Conservation (phyloP, 2,888 invertebrate species). For the Psylliodes chrysocephalus region DNA sequence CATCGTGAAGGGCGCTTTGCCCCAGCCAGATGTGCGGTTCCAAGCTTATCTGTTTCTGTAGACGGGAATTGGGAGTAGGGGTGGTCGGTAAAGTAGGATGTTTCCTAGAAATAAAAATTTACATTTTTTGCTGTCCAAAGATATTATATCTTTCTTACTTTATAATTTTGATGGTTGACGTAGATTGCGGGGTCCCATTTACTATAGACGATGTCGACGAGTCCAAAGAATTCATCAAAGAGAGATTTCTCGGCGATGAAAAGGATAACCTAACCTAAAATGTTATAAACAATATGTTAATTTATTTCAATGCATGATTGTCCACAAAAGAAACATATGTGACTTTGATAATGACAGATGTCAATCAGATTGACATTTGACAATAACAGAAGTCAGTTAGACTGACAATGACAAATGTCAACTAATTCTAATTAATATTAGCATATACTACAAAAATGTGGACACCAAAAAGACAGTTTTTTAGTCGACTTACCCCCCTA, state of each 20-base stretch:
- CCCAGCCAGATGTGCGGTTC: conserved; percentile 55
- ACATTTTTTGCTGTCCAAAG: neutral
- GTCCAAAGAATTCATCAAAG: conserved; percentile 29
- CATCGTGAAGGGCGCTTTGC: conserved; percentile 45
- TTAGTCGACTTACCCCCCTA: conserved; percentile 59
- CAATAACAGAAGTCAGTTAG: too few species aligned
- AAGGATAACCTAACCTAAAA: conserved; percentile 49
- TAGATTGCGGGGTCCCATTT: conserved; percentile 34
- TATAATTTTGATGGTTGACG: conserved; percentile 50
- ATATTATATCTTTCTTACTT: conserved; percentile 42
- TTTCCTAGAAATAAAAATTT: conserved; percentile 31
- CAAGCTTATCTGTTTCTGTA: conserved; percentile 67
- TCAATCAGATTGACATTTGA: neutral
- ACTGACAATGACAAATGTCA: too few species aligned
- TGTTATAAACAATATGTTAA: neutral
- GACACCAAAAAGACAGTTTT: too few species aligned
- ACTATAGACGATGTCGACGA: neutral
- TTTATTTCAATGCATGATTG: too few species aligned
- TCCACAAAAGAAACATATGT: too few species aligned
- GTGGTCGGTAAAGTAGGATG: conserved; percentile 45
- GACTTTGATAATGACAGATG: neutral
- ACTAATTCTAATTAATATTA: too few species aligned
- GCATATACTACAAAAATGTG: too few species aligned
- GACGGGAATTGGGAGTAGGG: conserved; percentile 55
- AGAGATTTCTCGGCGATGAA: conserved; percentile 44